Evolutionary conservation across 2,888 invertebrate species (phyloP), one percentile per base, ranked within the genome.

Genomic region (Parelbella ahira): DNA sequence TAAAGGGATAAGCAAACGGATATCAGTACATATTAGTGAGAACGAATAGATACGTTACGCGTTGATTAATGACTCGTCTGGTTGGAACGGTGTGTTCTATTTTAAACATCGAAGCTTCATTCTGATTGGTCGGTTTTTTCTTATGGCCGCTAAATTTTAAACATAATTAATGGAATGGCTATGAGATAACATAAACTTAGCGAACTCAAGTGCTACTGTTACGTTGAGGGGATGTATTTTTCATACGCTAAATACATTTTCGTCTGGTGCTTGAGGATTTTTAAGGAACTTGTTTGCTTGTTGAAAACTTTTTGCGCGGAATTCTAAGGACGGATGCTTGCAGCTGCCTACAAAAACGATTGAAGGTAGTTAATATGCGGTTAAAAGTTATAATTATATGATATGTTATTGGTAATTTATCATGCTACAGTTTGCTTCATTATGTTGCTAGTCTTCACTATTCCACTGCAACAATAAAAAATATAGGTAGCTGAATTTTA

Each of bases 61-160:
- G 66, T 71, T 83, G 83, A 84, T 83, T 78, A 80, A 83, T 80
- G 74, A 75, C 67, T 66, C 62, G 56, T 70, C 73, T 76, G 75
- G 58, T 63, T 63, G 61, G 65, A 72, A 63, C 60, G 60, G 9
- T 19, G 60, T 54, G 68, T 69, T 78, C 81, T 83, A 82, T 82
- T 81, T 84, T 68, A 69, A 79, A 76, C 72, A 69, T 69, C 64
- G 51, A 53, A 56, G 51, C 54, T 45, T 60, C 44, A 56, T 55
- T 71, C 63, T 58, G 56, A 82, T 84, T 84, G 83, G 86, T 66
- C 42, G 42, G 68, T 71, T 77, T 77, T 78, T 79, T 63, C 72
- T 74, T 73, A 81, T 82, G 81, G 80, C 72, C 77, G 76, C 69
- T 71, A 63, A 80, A 71, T 70, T 79, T 76, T 64, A 70, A 76